Evolutionary conservation across 2,888 invertebrate species (phyloP).

Genomic region (Patella depressa): DNA sequence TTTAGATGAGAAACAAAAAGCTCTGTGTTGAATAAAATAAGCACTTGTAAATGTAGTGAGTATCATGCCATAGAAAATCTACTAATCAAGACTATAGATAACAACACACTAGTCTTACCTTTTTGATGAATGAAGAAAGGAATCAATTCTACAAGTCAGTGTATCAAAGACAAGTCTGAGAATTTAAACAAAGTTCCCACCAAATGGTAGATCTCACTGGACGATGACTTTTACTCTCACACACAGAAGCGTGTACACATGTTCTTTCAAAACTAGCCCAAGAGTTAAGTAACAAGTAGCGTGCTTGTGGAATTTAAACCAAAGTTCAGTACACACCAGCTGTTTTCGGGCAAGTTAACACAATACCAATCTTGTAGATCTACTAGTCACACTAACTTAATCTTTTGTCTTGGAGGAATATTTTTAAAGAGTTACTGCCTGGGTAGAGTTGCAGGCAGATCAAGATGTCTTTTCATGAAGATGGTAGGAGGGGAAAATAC

Average conservation of each 20-base stretch:
- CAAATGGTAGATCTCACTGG: conserved; percentile 4
- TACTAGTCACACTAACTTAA: too few species aligned
- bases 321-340: conserved; percentile 4
- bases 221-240: conserved; percentile 7
- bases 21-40: too few species aligned
- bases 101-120: conserved; percentile 1
- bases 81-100: too few species aligned
- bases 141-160: not conserved
- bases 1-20: too few species aligned
- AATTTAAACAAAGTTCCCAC: not conserved
- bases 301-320: not conserved
- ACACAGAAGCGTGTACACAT: not conserved
- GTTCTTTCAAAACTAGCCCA: not conserved
- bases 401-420: not conserved
- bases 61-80: too few species aligned
- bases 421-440: conserved; percentile 4
- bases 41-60: too few species aligned
- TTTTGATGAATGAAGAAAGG: not conserved
- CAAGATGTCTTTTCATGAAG: not conserved
- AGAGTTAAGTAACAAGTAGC: conserved; percentile 2
- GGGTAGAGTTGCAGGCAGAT: not conserved
- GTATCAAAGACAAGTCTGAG: not conserved
- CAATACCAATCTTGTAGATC: too few species aligned
- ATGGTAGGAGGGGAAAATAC: conserved; percentile 10
- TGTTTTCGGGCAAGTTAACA: not conserved